These are phyloP conservation scores for Actenoides hombroni DNA, from an alignment of 2,113 vertebrate genomes.

Conservation along the genomic window DNA sequence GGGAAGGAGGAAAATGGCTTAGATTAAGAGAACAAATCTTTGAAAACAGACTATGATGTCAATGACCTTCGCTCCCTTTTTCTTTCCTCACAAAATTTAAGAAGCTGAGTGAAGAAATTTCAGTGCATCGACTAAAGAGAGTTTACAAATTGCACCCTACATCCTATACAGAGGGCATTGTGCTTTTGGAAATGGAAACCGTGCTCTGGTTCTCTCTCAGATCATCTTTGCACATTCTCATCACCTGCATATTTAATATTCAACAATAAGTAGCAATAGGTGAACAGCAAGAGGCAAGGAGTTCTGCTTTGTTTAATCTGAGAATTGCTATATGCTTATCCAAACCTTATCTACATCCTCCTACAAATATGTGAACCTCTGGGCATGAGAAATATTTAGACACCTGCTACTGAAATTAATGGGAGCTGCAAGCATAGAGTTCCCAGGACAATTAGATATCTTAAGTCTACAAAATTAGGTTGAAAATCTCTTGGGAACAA, in stretches of 20 bases:
- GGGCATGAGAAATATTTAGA: conserved; percentile 57
- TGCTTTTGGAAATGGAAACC: not conserved
- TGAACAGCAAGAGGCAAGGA: not conserved
- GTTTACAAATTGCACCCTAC: not conserved
- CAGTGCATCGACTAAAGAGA: not conserved
- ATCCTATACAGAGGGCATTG: not conserved
- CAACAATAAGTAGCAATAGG: not conserved
- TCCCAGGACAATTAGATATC: conserved; percentile 49
- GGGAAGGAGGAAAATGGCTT: not conserved
- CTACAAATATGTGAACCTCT: conserved; percentile 47
- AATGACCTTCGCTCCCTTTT: not conserved
- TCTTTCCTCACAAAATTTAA: not conserved
- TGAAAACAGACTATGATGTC: not conserved
- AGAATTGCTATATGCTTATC: conserved; percentile 51
- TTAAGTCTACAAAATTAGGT: conserved; percentile 45
- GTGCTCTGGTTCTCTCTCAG: not conserved
- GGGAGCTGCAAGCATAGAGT: not conserved
- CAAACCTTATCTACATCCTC: conserved; percentile 57
- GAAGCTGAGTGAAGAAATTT: not conserved
- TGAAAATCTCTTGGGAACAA: conserved; percentile 52
- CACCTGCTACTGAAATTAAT: conserved; percentile 61
- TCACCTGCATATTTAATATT: not conserved
- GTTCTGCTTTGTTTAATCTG: conserved; percentile 49
- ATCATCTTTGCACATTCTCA: not conserved
- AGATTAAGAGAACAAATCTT: not conserved